Evolutionary conservation across 2,113 vertebrate genomes (phyloP), one percentile per base, ranked within the genome.

Genomic region (Seriola quinqueradiata): DNA sequence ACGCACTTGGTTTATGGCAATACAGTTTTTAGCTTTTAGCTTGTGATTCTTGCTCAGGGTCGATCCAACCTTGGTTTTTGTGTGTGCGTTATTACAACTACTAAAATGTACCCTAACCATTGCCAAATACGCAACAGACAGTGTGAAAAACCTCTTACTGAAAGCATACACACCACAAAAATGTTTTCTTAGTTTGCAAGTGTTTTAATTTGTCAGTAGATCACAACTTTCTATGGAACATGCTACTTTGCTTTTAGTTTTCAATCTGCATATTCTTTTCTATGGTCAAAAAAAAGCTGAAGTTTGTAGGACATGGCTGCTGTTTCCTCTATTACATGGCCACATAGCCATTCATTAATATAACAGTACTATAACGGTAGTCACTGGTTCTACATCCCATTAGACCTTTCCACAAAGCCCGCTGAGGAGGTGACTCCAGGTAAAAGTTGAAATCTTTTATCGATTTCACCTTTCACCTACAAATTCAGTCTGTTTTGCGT

Each of bases 281-380:
- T 64, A 23, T 23, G 57, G 74, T 78, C 25, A 44, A 44, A 28
- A 38, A 38, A 7, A 58, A 70, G 17, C 46, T 64, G 8, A 68
- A 76, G 40, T 38, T 67, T 57, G 28, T 57, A 63, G 25, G 16
- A 72, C 71, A 68, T 42, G 5, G 17, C 50, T 28, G 12, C 12
- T 34, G 17, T 23, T 65, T 19, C 2, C 21, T 59, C 75, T 38
- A 60, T 40, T 75, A 17, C 14, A 74, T 3, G 50, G 16, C n/a
- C 13, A 48, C 38, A 84, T 7, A 57, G 52, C 21, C 48, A 19
- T 55, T 71, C 21, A 54, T 11, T 2, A 8, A 21, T 25, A 58
- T 5, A 63, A 69, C n/a, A 63, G 25, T 23, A 55, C 13, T 8
- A 21, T 2, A n/a, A 13, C 6, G 36, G 61, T 19, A 32, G 50